phyloP scores from a whole-genome alignment of 2,113 vertebrate species.

The Alexandromys fortis region DNA sequence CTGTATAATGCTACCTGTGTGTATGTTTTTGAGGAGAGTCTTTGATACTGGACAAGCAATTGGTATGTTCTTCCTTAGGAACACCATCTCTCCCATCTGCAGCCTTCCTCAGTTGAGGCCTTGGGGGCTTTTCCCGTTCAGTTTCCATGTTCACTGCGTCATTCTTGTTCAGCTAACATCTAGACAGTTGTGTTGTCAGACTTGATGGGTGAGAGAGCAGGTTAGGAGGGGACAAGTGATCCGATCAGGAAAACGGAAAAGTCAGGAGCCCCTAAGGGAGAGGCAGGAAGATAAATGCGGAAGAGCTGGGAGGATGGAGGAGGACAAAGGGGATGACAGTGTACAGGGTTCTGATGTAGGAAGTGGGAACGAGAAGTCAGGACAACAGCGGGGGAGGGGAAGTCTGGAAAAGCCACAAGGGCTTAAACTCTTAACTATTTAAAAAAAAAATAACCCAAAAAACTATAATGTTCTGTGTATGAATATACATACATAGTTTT shows the following conservation, averaged over 20 bases:
- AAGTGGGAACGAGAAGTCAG: neutral
- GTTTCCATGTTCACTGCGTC: neutral
- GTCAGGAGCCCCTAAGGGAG: neutral
- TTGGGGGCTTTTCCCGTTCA: neutral
- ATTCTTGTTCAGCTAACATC: neutral
- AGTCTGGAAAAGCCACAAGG: neutral
- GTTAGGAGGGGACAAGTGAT: neutral
- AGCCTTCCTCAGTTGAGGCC: neutral
- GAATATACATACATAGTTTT: neutral
- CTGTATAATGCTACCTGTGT: neutral
- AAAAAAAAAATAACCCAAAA: neutral
- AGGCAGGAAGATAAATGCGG: neutral
- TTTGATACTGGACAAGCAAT: neutral
- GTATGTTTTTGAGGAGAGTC: neutral
- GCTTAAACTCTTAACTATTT: neutral
- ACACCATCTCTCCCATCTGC: neutral
- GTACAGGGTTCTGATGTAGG: neutral
- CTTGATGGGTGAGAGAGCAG: neutral
- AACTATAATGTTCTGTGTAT: neutral
- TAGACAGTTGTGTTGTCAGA: neutral
- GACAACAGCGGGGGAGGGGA: neutral
- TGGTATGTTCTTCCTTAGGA: neutral
- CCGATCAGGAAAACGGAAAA: neutral
- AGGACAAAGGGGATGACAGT: neutral
- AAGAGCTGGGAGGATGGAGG: neutral